A percentile compares a stretch with the other conserved stretches of the same genome.
phyloP scores from a whole-genome alignment of 2,797 vertebrate species.

The Selene dorsalis region DNA sequence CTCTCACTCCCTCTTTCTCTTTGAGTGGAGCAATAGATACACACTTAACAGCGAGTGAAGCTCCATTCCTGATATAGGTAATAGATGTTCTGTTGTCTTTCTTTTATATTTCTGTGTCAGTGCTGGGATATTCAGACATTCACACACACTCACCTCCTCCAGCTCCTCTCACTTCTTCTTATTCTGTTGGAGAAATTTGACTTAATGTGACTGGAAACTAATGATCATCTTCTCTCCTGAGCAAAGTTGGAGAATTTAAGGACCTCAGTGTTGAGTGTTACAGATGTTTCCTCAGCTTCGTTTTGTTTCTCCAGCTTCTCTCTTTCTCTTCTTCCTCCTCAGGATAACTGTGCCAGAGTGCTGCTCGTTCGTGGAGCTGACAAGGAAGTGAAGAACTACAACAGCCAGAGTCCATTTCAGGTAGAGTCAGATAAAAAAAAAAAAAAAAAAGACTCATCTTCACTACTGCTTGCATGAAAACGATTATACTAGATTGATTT shows the following conservation, averaged over 20 bases:
- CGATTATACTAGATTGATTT: constrained; percentile 23
- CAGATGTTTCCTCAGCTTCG: not conserved
- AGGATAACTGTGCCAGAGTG: constrained; percentile 95
- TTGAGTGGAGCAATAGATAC: constrained; percentile 69
- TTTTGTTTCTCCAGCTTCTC: not conserved
- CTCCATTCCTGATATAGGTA: constrained; percentile 61
- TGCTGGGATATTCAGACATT: constrained; percentile 34
- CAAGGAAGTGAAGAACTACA: constrained; percentile 96
- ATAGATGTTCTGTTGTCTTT: constrained; percentile 43
- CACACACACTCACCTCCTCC: constrained; percentile 8
- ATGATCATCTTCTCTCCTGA: constrained; percentile 1
- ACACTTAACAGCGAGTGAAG: constrained; percentile 54
- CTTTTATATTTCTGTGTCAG: not conserved
- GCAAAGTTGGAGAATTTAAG: constrained; percentile 56
- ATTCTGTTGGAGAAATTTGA: constrained; percentile 33
- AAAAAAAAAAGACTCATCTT: not conserved
- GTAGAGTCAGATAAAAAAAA: constrained; percentile 72
- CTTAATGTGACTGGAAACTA: constrained; percentile 44
- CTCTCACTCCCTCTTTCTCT: constrained; percentile 54
- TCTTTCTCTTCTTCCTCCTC: constrained; percentile 21
- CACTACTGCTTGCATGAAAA: constrained; percentile 4
- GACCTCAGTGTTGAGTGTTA: not conserved
- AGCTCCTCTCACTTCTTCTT: constrained; percentile 33
- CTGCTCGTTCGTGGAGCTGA: constrained; percentile 92
- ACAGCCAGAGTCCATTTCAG: constrained; percentile 96